These are phyloP conservation scores for Hydropotes inermis DNA, from an alignment of 2,113 vertebrate species.

Conservation along the genomic window DNA sequence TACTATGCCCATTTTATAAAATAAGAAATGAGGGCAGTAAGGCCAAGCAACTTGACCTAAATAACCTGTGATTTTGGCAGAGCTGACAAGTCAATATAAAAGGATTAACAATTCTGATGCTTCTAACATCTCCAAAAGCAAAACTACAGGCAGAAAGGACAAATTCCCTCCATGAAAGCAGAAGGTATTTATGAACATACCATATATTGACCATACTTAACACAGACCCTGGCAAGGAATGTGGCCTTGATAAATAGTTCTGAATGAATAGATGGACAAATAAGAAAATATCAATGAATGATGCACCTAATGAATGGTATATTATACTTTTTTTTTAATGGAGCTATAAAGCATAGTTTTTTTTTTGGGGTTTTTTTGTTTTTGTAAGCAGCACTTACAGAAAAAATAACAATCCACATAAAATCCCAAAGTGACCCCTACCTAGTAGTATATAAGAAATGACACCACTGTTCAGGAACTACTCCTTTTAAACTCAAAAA, in stretches of 20 bases:
- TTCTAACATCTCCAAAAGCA: background rate
- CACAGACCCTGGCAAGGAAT: background rate
- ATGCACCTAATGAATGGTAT: background rate
- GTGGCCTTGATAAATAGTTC: background rate
- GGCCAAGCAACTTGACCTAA: background rate
- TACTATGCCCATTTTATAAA: slow-evolving; percentile 16
- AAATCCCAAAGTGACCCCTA: background rate
- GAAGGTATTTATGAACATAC: background rate
- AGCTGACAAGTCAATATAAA: background rate
- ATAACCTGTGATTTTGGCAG: background rate
- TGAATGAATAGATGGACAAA: background rate
- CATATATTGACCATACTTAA: background rate
- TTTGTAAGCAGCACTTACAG: background rate
- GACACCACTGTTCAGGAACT: background rate
- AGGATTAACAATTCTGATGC: background rate
- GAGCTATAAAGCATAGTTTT: background rate
- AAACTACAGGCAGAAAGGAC: background rate
- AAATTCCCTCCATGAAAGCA: background rate
- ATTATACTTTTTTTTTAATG: background rate
- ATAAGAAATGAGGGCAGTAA: background rate
- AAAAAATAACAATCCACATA: background rate
- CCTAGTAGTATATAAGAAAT: background rate
- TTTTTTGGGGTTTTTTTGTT: background rate
- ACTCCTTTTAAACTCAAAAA: background rate
- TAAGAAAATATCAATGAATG: background rate